phyloP scores from a whole-genome alignment of 2,888 invertebrate genomes.

The Geophilus truncorum region DNA sequence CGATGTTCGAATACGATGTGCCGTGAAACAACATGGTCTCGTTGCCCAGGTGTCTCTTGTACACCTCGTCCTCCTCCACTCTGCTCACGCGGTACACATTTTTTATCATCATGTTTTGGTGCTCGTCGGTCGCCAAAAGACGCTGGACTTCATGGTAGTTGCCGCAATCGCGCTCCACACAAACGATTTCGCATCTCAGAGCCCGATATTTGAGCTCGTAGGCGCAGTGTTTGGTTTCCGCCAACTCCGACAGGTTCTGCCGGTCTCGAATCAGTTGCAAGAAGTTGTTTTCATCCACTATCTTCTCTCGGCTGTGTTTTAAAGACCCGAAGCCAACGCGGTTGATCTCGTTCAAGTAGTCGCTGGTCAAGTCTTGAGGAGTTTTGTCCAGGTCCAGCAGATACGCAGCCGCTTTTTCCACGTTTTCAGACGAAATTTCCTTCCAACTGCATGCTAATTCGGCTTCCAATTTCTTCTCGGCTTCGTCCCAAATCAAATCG shows the following conservation, averaged over 20 bases:
- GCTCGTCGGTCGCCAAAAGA: background rate
- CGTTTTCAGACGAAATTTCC: background rate
- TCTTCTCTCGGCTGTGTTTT: background rate
- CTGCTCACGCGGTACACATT: background rate
- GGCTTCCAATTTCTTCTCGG: background rate
- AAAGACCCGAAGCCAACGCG: background rate
- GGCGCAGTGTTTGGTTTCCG: background rate
- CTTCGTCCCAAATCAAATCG: conserved; percentile 3
- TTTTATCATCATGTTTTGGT: background rate
- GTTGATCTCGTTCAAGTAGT: background rate
- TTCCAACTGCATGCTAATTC: background rate
- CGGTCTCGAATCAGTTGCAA: background rate
- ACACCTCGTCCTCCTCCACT: background rate
- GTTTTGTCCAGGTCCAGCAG: background rate
- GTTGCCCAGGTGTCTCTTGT: background rate
- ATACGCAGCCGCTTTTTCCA: background rate
- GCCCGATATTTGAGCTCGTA: background rate
- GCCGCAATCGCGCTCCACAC: background rate
- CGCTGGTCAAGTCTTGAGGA: background rate
- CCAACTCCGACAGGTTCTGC: background rate
- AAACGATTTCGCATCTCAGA: background rate
- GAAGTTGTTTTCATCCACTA: background rate
- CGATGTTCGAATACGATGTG: background rate
- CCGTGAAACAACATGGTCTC: background rate
- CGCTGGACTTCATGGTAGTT: background rate